These are phyloP conservation scores for Dryadula phaetusa DNA, from an alignment of 2,888 invertebrate species.

Conservation along the genomic window DNA sequence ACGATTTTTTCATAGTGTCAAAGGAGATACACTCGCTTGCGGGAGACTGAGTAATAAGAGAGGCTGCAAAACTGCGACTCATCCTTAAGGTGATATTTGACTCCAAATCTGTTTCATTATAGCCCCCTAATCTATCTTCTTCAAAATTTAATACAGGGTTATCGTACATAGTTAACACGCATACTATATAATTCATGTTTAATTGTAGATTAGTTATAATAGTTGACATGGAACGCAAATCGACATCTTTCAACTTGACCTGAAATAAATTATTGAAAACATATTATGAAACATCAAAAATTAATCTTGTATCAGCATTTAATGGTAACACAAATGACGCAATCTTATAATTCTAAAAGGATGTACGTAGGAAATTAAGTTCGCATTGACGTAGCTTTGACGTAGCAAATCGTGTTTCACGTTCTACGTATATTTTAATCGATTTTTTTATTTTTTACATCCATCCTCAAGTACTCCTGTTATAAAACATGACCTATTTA, in stretches of 20 bases:
- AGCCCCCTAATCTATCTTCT: conserved; percentile 54
- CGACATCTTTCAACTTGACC: conserved; percentile 72
- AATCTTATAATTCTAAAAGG: not conserved
- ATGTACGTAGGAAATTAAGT: not conserved
- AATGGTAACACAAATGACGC: not conserved
- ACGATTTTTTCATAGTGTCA: conserved; percentile 68
- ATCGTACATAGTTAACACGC: conserved; percentile 70
- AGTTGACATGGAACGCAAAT: conserved; percentile 69
- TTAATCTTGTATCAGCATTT: not conserved
- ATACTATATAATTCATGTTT: conserved; percentile 72
- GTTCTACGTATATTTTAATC: no score
- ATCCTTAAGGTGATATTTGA: conserved; percentile 63
- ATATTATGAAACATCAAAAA: not conserved
- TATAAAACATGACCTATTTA: no score
- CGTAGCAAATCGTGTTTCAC: no score
- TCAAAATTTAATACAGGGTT: conserved; percentile 58
- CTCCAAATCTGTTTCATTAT: conserved; percentile 60
- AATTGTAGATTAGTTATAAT: conserved; percentile 65
- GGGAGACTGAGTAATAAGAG: conserved; percentile 69
- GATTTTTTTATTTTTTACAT: no score
- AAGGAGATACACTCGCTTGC: conserved; percentile 78
- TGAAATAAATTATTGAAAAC: conserved; percentile 48
- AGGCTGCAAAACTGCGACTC: conserved; percentile 67
- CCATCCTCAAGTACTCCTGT: no score
- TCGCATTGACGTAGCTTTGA: no score